Evolutionary conservation across 2,888 invertebrate genomes (phyloP).

Genomic region (Desoria tigrina): DNA sequence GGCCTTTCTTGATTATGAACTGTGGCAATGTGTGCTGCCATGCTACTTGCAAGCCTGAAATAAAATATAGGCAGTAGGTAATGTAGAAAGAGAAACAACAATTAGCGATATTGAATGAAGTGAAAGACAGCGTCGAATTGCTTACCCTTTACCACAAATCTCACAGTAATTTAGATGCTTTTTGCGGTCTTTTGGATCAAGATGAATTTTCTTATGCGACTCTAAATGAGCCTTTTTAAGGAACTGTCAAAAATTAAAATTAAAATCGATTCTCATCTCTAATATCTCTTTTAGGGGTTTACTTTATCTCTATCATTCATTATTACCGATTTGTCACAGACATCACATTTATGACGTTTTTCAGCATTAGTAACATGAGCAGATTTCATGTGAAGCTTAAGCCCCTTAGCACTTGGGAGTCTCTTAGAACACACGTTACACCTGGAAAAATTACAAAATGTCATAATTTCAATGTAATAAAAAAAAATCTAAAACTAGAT

Average conservation of each 20-base stretch:
- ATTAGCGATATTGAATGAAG: too few species aligned
- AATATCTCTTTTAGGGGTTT: too few species aligned
- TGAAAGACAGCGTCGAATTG: neutral
- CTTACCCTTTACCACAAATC: slow-evolving; percentile 36
- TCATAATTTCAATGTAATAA: too few species aligned
- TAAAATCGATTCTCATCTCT: too few species aligned
- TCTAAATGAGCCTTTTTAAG: slow-evolving; percentile 31
- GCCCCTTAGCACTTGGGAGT: slow-evolving; percentile 42
- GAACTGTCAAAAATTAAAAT: too few species aligned
- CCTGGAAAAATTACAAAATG: slow-evolving; percentile 22
- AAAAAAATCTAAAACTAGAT: too few species aligned
- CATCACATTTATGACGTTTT: too few species aligned
- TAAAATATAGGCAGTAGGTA: slow-evolving; percentile 4
- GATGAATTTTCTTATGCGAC: slow-evolving; percentile 38
- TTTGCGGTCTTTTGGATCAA: slow-evolving; percentile 30
- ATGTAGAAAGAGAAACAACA: too few species aligned
- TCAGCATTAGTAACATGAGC: slow-evolving; percentile 28
- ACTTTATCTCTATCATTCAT: too few species aligned
- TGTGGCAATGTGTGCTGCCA: slow-evolving; percentile 30
- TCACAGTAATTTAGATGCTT: slow-evolving; percentile 29
- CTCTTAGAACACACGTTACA: slow-evolving; percentile 41
- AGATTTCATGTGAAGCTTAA: slow-evolving; percentile 44
- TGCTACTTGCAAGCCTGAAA: slow-evolving; percentile 26
- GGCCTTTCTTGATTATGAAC: slow-evolving; percentile 35
- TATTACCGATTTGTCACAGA: too few species aligned